Percentiles rank a stretch among this genome's conserved stretches.
Evolutionary conservation across 2,888 invertebrate genomes (phyloP).

Genomic region (Xestia ashworthii): DNA sequence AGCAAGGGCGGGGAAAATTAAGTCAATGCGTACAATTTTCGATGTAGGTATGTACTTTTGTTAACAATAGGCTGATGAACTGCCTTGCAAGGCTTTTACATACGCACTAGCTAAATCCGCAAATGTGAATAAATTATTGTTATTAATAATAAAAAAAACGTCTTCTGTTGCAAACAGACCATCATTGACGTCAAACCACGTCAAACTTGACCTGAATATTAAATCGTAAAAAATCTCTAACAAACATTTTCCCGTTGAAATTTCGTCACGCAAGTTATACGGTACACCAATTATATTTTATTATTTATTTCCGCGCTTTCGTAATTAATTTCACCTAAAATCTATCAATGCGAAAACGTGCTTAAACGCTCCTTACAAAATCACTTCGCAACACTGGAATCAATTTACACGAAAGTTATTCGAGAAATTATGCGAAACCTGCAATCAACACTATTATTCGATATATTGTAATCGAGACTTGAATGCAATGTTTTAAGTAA

Average conservation of each 20-base stretch:
- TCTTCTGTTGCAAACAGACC: constrained; percentile 7
- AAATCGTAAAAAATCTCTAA: constrained; percentile 12
- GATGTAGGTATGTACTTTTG: neutral
- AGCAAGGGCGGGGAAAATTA: neutral
- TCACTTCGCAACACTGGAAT: constrained; percentile 52
- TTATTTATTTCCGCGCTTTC: constrained; percentile 37
- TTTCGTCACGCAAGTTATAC: constrained; percentile 49
- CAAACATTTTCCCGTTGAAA: constrained; percentile 36
- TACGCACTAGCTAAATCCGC: neutral
- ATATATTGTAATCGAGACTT: constrained; percentile 20
- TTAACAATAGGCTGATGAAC: neutral
- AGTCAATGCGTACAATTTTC: neutral
- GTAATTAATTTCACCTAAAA: constrained; percentile 41
- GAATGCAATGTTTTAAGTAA: constrained; percentile 33
- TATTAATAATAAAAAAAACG: neutral
- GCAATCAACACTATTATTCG: constrained; percentile 19
- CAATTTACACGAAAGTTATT: constrained; percentile 51
- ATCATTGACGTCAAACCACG: constrained; percentile 15
- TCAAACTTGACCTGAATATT: constrained; percentile 49
- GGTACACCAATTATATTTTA: constrained; percentile 14
- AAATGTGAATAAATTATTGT: neutral
- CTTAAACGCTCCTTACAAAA: constrained; percentile 49
- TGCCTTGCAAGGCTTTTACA: neutral
- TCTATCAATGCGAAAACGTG: constrained; percentile 27
- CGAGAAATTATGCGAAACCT: constrained; percentile 26